Conservation (phyloP, 2,888 invertebrate species). For the Xestia sexstrigata region DNA sequence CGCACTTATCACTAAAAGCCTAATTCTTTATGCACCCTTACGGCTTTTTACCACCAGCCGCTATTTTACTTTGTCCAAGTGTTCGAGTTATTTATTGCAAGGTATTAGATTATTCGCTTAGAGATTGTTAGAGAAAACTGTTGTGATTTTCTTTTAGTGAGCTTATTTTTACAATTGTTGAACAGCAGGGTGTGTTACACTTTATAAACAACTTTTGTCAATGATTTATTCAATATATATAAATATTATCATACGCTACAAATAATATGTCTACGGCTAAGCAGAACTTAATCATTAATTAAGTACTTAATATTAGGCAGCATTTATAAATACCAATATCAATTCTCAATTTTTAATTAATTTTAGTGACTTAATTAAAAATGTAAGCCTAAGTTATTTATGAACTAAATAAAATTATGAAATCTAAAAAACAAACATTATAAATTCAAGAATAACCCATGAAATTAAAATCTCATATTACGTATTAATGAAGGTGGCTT, state of each 20-base stretch:
- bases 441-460: conserved; percentile 21
- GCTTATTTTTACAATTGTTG: neutral
- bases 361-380: conserved; percentile 2
- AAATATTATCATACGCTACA: neutral
- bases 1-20: conserved; percentile 84
- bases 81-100: conserved; percentile 82
- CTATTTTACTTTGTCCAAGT: conserved; percentile 81
- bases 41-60: conserved; percentile 78
- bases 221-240: too few relatives aligned
- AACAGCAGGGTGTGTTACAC: neutral
- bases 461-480: conserved; percentile 53
- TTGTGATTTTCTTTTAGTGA: conserved; percentile 25
- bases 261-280: neutral
- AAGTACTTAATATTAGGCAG: neutral
- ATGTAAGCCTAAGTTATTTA: conserved; percentile 24
- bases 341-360: neutral
- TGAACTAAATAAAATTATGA: conserved; percentile 29
- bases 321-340: neutral
- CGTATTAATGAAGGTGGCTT: conserved; percentile 68
- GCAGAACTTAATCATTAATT: neutral
- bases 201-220: neutral
- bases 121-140: conserved; percentile 59
- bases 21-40: conserved; percentile 88
- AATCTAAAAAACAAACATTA: conserved; percentile 15
- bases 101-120: conserved; percentile 60